Percentiles rank a stretch among this genome's conserved stretches.
Conservation (phyloP, 2,113 vertebrate genomes). For the Numida meleagris region DNA sequence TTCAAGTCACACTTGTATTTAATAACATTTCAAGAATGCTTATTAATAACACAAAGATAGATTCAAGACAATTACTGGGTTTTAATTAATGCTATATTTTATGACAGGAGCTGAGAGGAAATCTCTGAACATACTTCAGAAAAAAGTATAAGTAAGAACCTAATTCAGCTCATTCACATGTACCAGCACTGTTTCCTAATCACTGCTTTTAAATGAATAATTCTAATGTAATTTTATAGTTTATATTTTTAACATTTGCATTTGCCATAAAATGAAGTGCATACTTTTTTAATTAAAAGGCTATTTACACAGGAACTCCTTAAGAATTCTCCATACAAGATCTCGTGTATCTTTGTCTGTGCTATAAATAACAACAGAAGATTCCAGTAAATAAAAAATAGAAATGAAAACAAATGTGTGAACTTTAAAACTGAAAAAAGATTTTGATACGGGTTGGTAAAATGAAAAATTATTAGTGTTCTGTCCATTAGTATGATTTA, state of each 20-base stretch:
- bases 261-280: background rate
- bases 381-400: background rate
- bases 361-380: background rate
- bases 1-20: background rate
- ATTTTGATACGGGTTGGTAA: background rate
- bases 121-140: background rate
- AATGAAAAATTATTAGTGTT: background rate
- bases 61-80: background rate
- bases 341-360: background rate
- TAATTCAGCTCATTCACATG: background rate
- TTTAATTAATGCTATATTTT: background rate
- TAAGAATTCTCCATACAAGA: background rate
- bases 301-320: background rate
- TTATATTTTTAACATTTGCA: background rate
- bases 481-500: background rate
- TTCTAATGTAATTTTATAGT: background rate
- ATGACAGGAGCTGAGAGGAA: background rate
- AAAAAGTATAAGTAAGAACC: background rate
- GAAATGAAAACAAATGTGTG: background rate
- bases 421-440: background rate
- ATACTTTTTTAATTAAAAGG: background rate
- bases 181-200: background rate
- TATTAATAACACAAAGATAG: background rate
- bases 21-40: background rate
- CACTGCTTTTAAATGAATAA: background rate